Percentiles rank a stretch among this genome's conserved stretches.
These are phyloP conservation scores for Danio choprae DNA, from an alignment of 2,797 vertebrate species.

Conservation along the genomic window DNA sequence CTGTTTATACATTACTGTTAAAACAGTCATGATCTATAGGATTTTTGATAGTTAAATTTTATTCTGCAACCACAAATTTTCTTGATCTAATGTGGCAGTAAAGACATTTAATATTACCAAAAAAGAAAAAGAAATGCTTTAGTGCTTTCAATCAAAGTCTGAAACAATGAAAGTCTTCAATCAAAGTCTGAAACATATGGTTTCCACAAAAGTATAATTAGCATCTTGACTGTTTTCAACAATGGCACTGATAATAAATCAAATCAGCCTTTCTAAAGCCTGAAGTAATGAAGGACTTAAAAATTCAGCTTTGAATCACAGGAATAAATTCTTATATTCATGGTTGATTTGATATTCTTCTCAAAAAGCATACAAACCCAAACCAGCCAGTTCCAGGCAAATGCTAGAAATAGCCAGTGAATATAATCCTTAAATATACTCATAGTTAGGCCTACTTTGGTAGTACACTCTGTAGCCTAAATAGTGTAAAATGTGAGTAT, in stretches of 20 bases:
- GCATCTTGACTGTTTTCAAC: not conserved
- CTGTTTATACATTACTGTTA: not conserved
- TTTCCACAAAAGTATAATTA: not conserved
- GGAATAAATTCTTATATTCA: too few relatives aligned
- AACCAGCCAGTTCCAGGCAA: too few relatives aligned
- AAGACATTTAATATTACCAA: not conserved
- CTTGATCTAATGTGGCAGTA: not conserved
- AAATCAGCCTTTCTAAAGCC: not conserved
- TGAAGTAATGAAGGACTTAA: not conserved
- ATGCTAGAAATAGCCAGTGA: too few relatives aligned
- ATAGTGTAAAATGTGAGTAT: not conserved
- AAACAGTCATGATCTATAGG: not conserved
- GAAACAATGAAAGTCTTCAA: too few relatives aligned
- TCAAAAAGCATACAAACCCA: too few relatives aligned
- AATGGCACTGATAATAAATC: not conserved
- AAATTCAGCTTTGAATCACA: not conserved
- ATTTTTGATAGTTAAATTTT: not conserved
- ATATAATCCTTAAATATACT: too few relatives aligned
- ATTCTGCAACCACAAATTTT: not conserved
- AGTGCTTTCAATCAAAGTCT: not conserved
- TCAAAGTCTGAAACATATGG: not conserved
- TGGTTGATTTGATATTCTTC: too few relatives aligned
- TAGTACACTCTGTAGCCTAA: not conserved
- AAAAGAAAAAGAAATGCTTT: too few relatives aligned
- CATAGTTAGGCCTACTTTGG: too few relatives aligned